These are phyloP conservation scores for Drosophila subquinaria DNA, from an alignment of 2,888 invertebrate genomes.

Conservation along the genomic window DNA sequence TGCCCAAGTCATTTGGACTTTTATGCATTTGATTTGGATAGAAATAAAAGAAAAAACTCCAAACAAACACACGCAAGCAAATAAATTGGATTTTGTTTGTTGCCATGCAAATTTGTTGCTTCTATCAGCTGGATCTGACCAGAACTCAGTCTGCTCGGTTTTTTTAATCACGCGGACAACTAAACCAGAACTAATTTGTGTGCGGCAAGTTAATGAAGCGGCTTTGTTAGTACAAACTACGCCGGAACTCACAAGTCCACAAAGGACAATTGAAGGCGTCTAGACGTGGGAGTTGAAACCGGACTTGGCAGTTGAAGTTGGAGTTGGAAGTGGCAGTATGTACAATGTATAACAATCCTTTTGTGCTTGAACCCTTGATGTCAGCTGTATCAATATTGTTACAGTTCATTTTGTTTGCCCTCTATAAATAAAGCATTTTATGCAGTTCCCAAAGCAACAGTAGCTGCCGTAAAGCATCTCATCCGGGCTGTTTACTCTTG, in stretches of 20 bases:
- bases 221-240: slow-evolving; percentile 29
- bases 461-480: slow-evolving; percentile 29
- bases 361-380: slow-evolving; percentile 66
- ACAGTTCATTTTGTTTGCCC: slow-evolving; percentile 81
- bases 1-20: slow-evolving; percentile 39
- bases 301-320: slow-evolving; percentile 1
- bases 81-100: slow-evolving; percentile 54
- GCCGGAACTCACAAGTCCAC: slow-evolving; percentile 53
- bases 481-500: slow-evolving; percentile 31
- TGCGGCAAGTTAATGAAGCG: slow-evolving; percentile 64
- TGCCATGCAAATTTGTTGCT: slow-evolving; percentile 34
- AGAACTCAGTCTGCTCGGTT: neutral
- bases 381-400: slow-evolving; percentile 80
- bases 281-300: slow-evolving; percentile 40
- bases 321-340: slow-evolving; percentile 20
- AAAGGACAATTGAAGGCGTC: slow-evolving; percentile 38
- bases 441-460: slow-evolving; percentile 51
- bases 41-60: slow-evolving; percentile 1
- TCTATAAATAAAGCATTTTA: slow-evolving; percentile 75
- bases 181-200: slow-evolving; percentile 45
- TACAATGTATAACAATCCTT: slow-evolving; percentile 55
- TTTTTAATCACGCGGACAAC: slow-evolving; percentile 53
- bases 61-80: slow-evolving; percentile 8
- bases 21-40: slow-evolving; percentile 41
- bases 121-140: neutral